These are phyloP conservation scores for Rotaria macrura DNA, from an alignment of 2,888 invertebrate species.

Conservation along the genomic window DNA sequence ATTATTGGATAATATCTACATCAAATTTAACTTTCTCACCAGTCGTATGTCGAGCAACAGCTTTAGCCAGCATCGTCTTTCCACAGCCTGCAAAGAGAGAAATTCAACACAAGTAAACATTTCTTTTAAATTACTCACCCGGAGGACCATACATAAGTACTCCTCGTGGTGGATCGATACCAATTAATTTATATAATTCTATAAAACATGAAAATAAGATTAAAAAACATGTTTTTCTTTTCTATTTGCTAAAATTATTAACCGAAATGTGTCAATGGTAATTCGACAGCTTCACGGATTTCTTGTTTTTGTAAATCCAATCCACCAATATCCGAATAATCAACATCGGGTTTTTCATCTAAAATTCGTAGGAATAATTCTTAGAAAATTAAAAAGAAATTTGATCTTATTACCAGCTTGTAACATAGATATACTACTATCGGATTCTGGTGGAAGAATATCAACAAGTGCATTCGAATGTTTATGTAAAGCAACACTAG, in stretches of 20 bases:
- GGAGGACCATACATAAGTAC: conserved; percentile 99
- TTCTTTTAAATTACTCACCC: conserved; percentile 37
- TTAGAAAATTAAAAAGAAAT: too few relatives aligned
- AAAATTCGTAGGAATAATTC: background rate
- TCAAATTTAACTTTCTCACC: background rate
- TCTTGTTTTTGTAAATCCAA: conserved; percentile 99
- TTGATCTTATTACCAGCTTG: conserved; percentile 56
- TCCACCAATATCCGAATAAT: conserved; percentile 93
- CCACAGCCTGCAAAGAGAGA: conserved; percentile 62
- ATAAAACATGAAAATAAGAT: background rate
- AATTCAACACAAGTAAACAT: background rate
- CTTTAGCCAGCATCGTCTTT: conserved; percentile 97
- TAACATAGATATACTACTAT: conserved; percentile 95
- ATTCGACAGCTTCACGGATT: conserved; percentile 91
- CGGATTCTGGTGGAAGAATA: conserved; percentile 94
- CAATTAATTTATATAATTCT: conserved; percentile 87
- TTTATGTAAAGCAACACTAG: conserved; percentile 93
- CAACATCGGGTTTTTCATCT: conserved; percentile 94
- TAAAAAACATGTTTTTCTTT: too few relatives aligned
- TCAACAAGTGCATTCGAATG: conserved; percentile 99
- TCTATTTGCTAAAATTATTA: too few relatives aligned
- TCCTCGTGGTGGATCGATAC: conserved; percentile 94
- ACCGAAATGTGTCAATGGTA: conserved; percentile 83
- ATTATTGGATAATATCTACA: too few relatives aligned
- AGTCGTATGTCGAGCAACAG: conserved; percentile 94